Percentiles rank a stretch among this genome's conserved stretches.
These are phyloP conservation scores for cattle (Bos taurus) DNA, from an alignment of 2,113 vertebrate species.

Conservation along the genomic window ARS-UCD2.0 NC_037332.1:38521501-38522000, in stretches of 20 bases:
- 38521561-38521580: not conserved
- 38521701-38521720: not conserved
- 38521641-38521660: not conserved
- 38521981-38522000: not conserved
- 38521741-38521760: not conserved
- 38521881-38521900: not conserved
- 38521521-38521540: not conserved
- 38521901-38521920: not conserved
- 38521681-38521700: not conserved
- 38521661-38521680: not conserved
- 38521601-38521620: not conserved
- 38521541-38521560: not conserved
- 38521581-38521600: not conserved
- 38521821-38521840: not conserved
- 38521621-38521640: not conserved
- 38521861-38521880: not conserved
- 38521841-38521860: not conserved
- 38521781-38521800: not conserved
- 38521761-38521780: not conserved
- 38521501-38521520: not conserved
- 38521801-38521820: not conserved
- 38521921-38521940: not conserved
- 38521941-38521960: not conserved
- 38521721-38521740: not conserved
- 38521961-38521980: not conserved